Base-by-base conservation (phyloP, 2,888 invertebrate species). In the Protophormia terraenovae region DNA sequence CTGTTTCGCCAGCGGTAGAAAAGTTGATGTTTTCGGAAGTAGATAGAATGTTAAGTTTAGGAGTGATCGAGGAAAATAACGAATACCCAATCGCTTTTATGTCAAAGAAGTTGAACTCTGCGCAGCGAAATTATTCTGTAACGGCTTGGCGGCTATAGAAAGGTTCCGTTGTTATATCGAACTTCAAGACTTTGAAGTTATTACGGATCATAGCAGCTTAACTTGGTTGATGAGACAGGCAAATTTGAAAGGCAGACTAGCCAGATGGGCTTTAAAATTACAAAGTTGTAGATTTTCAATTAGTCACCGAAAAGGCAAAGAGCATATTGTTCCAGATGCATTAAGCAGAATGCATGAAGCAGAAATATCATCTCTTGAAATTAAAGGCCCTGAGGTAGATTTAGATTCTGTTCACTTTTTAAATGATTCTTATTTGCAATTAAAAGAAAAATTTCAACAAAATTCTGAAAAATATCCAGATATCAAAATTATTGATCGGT, bases 21-120 rank as follows among this genome's bases (percentile, higher is more conserved):
- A 73, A 72, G 41, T 32, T 83, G 12, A 58, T 87, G 35, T 85
- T 66, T 60, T 41, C 73, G 1, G 89, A 90, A 80, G 81, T 91
- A 3, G 89, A 90, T 38, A 55, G 88, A 1, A 91, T 91, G 90
- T 32, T 90, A 7, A 66, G 47, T 3, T 72, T 87, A 6, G 89
- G 86, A 2, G 87, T 91, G 0, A 87, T 91, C 2, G 41, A 64
- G 0, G 53, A 82, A 3, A 12, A n/a, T 14, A 6, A 45, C 0
- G 66, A 80, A 32, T 3, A 5, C 12, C 77, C 76, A 3, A 76
- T 76, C 1, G 76, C 64, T 19, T 75, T 62, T 47, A 50, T 62
- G 22, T 75, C 62, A 5, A 47, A n/a, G 14, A 64, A 76, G 47
- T 16, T 76, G 2, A 64, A 76, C 12, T 35, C 67, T 16, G 64